phyloP scores from a whole-genome alignment of 2,113 vertebrate species.

The Apteryx owenii region DNA sequence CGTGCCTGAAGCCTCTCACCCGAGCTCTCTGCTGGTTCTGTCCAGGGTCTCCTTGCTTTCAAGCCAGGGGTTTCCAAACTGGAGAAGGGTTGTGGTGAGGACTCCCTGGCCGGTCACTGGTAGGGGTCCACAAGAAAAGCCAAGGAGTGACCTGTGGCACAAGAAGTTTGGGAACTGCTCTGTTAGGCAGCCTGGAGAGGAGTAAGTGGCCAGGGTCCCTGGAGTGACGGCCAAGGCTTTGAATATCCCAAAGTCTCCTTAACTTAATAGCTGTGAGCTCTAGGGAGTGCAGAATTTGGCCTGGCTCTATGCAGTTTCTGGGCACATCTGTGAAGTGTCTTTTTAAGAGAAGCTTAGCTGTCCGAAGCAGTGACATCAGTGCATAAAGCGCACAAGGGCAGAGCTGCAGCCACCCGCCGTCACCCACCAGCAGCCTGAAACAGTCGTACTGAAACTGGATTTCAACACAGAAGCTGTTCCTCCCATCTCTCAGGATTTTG shows the following conservation, averaged over 20 bases:
- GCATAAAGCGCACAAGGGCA: not conserved
- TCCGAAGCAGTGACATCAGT: fast-evolving
- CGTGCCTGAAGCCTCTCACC: not conserved
- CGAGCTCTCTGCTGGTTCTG: not conserved
- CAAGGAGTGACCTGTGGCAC: not conserved
- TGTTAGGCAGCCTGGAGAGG: not conserved
- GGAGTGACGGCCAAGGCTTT: not conserved
- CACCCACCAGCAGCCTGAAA: not conserved
- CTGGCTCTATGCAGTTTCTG: not conserved
- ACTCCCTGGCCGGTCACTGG: not conserved
- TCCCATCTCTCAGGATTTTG: not conserved
- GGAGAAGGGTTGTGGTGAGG: not conserved
- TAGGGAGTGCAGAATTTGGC: not conserved
- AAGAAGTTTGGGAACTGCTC: not conserved
- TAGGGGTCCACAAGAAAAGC: not conserved
- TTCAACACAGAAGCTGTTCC: not conserved
- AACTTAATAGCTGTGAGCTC: not conserved
- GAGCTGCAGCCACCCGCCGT: not conserved
- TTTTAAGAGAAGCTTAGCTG: not conserved
- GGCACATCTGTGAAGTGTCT: not conserved
- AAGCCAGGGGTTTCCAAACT: not conserved
- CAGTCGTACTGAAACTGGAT: not conserved
- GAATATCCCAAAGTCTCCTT: too few species aligned
- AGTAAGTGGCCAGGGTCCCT: not conserved
- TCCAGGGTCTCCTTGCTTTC: not conserved